Base-by-base conservation (phyloP, 2,113 vertebrate species). In the Syngnathus floridae region DNA sequence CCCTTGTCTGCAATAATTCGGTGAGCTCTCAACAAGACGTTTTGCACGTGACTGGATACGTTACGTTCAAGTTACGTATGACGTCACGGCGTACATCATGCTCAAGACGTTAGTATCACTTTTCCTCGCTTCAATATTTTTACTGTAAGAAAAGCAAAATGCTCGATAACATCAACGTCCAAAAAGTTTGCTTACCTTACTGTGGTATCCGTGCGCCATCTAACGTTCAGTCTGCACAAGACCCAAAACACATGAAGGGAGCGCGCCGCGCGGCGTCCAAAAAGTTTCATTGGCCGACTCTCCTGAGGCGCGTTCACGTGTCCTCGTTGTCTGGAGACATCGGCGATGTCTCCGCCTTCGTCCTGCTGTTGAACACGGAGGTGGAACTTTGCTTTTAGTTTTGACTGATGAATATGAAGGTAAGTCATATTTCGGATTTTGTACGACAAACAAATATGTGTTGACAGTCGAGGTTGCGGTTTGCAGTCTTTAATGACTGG, bases 281-380 rank as follows among this genome's bases (percentile, higher is more conserved):
- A 31, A 26, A 7, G 22, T 46, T 46, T 43, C 61, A 46, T 62
- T 35, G 40, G 21, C 61, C 13, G 21, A 46, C 3, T 31, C 45
- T 36, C 38, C 37, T n/a, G 41, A 46, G 46, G 58, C 84, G 88
- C 88, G 83, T 65, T 69, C 89, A 56, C 54, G 26, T 35, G 54
- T 4, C 3, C 65, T 58, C 40, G 19, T 36, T 66, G 61, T 74
- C 72, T 71, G 85, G 84, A 71, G 87, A 85, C 61, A 73, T 89
- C 70, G 70, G 86, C 48, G 82, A 79, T 67, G 74, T 89, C 86
- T 86, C 88, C 87, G 80, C 81, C 40, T 22, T 61, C 59, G 40
- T 43, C 38, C 13, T 16, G 77, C 70, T 64, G 74, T 36, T 43
- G 67, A 4, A 22, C 67, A 12, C 7, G 40, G 40, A 60, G 54